Percentiles rank a stretch among this genome's conserved stretches.
phyloP scores from a whole-genome alignment of 2,888 invertebrate species.

The Diogma glabrata region DNA sequence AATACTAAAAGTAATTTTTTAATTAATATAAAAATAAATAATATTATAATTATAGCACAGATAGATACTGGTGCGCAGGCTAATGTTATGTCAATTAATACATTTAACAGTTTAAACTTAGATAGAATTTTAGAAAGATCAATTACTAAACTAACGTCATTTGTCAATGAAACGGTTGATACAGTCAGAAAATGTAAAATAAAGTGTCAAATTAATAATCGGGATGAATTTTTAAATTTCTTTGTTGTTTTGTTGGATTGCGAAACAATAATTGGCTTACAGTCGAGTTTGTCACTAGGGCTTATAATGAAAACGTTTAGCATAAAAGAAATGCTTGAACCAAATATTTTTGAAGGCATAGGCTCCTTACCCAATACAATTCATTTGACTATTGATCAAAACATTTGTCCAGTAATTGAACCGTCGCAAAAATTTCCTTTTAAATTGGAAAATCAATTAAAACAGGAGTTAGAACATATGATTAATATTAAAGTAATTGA shows the following conservation, averaged over 20 bases:
- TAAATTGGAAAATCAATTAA: background rate
- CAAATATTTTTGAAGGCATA: background rate
- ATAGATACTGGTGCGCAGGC: constrained; percentile 3
- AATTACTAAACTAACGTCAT: background rate
- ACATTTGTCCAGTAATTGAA: background rate
- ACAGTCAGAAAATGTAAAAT: background rate
- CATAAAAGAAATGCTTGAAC: background rate
- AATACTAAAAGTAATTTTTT: background rate
- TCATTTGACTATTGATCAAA: background rate
- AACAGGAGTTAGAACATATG: background rate
- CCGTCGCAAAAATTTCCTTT: background rate
- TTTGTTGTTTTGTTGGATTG: background rate
- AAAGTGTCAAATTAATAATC: background rate
- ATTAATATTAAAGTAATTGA: constrained; percentile 1
- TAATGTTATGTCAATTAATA: background rate
- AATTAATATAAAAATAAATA: background rate
- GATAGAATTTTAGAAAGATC: background rate
- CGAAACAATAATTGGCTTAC: background rate
- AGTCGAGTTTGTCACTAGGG: background rate
- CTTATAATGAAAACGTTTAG: background rate
- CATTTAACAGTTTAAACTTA: background rate
- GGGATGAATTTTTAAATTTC: background rate
- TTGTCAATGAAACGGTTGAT: background rate
- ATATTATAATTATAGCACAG: background rate
- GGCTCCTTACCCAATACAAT: background rate